phyloP scores from a whole-genome alignment of 1,140 invertebrate species.

The Ips nitidus region DNA sequence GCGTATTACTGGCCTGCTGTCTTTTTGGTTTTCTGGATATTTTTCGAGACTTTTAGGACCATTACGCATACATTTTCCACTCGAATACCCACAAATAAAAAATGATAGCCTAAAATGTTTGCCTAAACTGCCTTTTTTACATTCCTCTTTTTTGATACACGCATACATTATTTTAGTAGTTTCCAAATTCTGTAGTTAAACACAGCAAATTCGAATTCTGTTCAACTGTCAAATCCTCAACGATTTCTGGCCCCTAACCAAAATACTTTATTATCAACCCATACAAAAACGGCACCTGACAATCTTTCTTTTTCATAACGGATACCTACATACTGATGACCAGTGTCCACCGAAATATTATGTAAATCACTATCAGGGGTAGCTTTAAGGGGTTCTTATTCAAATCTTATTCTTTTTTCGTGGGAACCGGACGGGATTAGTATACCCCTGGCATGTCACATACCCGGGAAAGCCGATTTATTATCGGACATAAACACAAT shows the following conservation, averaged over 20 bases:
- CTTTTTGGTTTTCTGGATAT: slow-evolving; percentile 26
- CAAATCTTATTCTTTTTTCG: slow-evolving; percentile 42
- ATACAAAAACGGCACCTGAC: slow-evolving; percentile 22
- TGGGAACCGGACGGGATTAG: slow-evolving; percentile 40
- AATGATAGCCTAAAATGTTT: slow-evolving; percentile 25
- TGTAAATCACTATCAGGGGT: slow-evolving; percentile 42
- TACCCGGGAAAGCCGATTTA: slow-evolving; percentile 39
- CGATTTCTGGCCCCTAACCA: slow-evolving; percentile 11
- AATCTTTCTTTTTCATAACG: slow-evolving; percentile 34
- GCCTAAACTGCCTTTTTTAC: background rate
- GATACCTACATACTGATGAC: slow-evolving; percentile 40
- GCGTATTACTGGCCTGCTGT: slow-evolving; percentile 32
- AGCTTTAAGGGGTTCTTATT: slow-evolving; percentile 41
- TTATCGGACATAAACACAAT: slow-evolving; percentile 38
- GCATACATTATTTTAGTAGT: slow-evolving; percentile 14
- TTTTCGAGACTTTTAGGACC: slow-evolving; percentile 32
- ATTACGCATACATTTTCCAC: slow-evolving; percentile 36
- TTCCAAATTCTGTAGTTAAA: background rate
- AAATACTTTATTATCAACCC: slow-evolving; percentile 28
- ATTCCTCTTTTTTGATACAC: slow-evolving; percentile 20
- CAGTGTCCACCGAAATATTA: slow-evolving; percentile 46
- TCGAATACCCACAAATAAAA: slow-evolving; percentile 33
- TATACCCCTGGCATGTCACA: slow-evolving; percentile 31
- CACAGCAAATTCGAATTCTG: too few species aligned
- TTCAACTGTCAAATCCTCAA: too few species aligned